Conservation (phyloP, 2,113 vertebrate genomes). For the Mirounga angustirostris region DNA sequence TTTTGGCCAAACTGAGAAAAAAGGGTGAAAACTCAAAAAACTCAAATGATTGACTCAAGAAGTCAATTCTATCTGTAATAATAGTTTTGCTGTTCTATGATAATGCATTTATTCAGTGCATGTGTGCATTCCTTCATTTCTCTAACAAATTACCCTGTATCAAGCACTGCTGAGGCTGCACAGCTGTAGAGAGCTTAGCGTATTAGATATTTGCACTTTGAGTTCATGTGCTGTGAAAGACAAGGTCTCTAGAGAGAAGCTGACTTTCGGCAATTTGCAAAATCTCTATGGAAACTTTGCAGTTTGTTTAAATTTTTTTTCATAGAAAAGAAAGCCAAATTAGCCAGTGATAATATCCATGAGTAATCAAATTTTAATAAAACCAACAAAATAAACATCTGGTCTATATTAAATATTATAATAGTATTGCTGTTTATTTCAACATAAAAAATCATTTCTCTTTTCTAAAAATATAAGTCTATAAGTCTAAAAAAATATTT, state of each 20-base stretch:
- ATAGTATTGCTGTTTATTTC: neutral
- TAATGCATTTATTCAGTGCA: too few relatives aligned
- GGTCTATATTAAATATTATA: slow-evolving; percentile 5
- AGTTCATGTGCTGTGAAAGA: neutral
- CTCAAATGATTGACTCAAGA: too few relatives aligned
- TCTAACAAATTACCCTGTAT: neutral
- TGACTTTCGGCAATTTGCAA: neutral
- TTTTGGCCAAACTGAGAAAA: neutral
- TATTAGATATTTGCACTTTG: neutral
- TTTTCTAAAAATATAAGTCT: neutral
- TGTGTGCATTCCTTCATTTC: neutral
- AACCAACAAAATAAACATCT: slow-evolving; percentile 21
- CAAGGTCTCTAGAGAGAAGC: neutral
- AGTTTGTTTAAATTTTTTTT: neutral
- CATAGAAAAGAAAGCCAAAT: neutral
- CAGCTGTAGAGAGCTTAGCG: neutral
- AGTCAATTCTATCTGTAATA: too few relatives aligned
- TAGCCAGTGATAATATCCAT: neutral
- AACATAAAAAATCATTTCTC: neutral
- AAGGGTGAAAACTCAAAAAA: neutral
- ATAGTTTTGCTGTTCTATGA: too few relatives aligned
- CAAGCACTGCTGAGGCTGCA: neutral
- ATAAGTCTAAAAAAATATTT: neutral
- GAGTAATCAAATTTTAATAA: slow-evolving; percentile 16
- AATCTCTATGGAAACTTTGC: neutral